Evolutionary conservation across 2,113 vertebrate species (phyloP).

Genomic region (Myanophis thanlyinensis): DNA sequence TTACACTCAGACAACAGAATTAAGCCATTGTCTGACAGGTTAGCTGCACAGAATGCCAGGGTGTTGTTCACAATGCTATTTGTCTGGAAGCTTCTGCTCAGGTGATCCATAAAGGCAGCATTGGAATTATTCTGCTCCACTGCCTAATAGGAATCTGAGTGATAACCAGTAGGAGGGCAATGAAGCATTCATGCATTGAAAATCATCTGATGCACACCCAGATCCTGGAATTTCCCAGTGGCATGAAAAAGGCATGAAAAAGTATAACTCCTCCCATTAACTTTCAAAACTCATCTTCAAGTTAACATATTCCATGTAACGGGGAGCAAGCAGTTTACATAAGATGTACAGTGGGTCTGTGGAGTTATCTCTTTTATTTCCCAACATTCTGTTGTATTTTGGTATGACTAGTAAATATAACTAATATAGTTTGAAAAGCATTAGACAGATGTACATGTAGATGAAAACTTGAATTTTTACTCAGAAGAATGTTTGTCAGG

Average conservation of each 20-base stretch:
- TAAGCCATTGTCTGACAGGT: slow-evolving; percentile 36
- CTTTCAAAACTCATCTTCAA: slow-evolving; percentile 27
- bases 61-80: slow-evolving; percentile 27
- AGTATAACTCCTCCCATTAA: slow-evolving; percentile 18
- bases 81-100: slow-evolving; percentile 55
- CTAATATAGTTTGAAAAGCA: not conserved
- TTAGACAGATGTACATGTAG: not conserved
- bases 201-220: slow-evolving; percentile 46
- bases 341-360: not conserved
- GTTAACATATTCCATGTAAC: not conserved
- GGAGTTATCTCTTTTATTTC: not conserved
- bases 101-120: slow-evolving; percentile 60
- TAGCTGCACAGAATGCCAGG: slow-evolving; percentile 24
- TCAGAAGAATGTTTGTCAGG: not conserved
- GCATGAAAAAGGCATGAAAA: not conserved
- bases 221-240: slow-evolving; percentile 50
- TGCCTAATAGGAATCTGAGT: slow-evolving; percentile 60
- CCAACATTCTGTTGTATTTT: not conserved
- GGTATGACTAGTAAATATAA: not conserved
- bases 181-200: slow-evolving; percentile 62
- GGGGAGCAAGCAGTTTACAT: not conserved
- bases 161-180: slow-evolving; percentile 57
- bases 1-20: slow-evolving; percentile 33
- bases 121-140: slow-evolving; percentile 65
- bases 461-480: not conserved